Evolutionary conservation across 2,113 vertebrate species (phyloP).

Genomic region (Grallaria varia): DNA sequence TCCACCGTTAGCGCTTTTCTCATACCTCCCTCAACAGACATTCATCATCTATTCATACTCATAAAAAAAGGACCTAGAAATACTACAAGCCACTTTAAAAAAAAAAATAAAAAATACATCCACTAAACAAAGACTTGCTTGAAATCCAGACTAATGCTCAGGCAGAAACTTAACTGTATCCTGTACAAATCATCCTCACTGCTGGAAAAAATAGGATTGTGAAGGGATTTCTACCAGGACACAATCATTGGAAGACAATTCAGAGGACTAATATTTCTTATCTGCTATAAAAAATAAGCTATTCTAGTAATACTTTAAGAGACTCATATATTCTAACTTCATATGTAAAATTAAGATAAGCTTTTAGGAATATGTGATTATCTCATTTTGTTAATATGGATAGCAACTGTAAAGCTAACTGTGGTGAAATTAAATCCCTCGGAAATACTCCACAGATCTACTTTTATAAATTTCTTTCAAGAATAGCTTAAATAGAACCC

Average conservation of each 20-base stretch:
- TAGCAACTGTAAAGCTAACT: background rate
- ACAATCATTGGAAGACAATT: background rate
- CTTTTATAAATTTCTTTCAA: background rate
- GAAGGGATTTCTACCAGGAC: background rate
- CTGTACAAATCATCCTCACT: background rate
- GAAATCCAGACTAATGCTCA: background rate
- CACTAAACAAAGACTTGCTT: background rate
- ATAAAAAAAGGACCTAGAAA: background rate
- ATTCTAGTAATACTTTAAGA: background rate
- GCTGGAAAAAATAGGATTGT: background rate
- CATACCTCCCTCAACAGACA: background rate
- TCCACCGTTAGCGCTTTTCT: background rate
- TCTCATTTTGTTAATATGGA: slow-evolving; percentile 1
- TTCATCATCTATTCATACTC: background rate
- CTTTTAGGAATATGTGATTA: background rate
- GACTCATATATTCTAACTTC: background rate
- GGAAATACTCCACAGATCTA: background rate
- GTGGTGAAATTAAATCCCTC: background rate
- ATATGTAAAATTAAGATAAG: slow-evolving; percentile 18
- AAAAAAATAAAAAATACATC: background rate
- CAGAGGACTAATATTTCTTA: background rate
- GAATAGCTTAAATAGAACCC: background rate
- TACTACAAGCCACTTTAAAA: background rate
- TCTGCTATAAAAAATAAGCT: background rate
- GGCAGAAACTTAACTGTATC: background rate